These are phyloP conservation scores for Synaphobranchus kaupii DNA, from an alignment of 2,797 vertebrate genomes.

Conservation along the genomic window DNA sequence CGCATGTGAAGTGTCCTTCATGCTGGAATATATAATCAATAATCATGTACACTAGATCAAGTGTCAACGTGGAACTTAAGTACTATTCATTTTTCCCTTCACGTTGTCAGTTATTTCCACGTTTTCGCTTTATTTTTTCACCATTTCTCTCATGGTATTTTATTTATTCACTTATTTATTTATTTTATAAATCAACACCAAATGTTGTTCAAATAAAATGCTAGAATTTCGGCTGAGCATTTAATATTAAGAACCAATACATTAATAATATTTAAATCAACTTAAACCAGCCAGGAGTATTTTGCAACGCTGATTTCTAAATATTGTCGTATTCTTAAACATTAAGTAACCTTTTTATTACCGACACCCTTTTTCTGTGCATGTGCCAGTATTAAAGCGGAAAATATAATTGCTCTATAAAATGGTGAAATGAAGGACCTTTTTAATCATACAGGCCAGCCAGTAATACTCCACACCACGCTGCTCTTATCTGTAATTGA, in stretches of 20 bases:
- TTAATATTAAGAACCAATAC: too few relatives aligned
- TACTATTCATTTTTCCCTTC: not conserved
- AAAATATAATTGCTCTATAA: not conserved
- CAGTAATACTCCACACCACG: not conserved
- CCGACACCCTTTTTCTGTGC: not conserved
- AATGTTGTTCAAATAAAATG: too few relatives aligned
- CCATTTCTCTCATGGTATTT: not conserved
- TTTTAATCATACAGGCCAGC: not conserved
- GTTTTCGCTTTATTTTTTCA: not conserved
- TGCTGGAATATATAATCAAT: conserved; percentile 2
- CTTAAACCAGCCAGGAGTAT: not conserved
- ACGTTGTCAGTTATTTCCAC: not conserved
- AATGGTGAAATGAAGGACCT: conserved; percentile 12
- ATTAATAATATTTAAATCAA: not conserved
- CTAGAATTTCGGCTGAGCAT: too few relatives aligned
- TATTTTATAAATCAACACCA: too few relatives aligned
- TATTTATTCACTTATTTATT: not conserved
- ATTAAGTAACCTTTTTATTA: not conserved
- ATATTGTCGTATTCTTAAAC: not conserved
- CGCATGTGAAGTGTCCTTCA: not conserved
- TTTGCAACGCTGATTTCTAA: not conserved
- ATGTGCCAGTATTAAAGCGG: not conserved
- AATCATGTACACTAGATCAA: not conserved
- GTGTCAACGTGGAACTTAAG: not conserved
- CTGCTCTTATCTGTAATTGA: conserved; percentile 20